Conservation (phyloP, 2,113 vertebrate genomes). For the Corvus hawaiiensis region DNA sequence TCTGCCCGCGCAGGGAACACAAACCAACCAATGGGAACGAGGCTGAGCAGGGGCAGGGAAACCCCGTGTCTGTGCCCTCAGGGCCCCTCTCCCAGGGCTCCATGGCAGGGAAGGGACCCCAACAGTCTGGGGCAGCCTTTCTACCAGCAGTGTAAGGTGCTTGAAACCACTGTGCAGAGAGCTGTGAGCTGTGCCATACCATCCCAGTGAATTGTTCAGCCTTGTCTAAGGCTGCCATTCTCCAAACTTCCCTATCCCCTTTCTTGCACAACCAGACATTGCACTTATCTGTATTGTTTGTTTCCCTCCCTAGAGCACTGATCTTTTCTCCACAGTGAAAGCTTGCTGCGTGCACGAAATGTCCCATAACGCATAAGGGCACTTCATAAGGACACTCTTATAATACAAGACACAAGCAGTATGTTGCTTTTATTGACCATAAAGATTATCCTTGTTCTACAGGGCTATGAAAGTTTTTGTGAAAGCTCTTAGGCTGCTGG, state of each 20-base stretch:
- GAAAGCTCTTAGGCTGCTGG: neutral
- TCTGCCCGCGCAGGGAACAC: no score
- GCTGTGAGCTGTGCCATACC: neutral
- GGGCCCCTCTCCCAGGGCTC: no score
- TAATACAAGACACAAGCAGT: neutral
- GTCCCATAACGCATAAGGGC: fast-evolving
- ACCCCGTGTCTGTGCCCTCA: no score
- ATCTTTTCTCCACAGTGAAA: neutral
- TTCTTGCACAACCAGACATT: neutral
- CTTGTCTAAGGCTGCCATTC: neutral
- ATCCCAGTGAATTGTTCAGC: neutral
- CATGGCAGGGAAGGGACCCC: no score
- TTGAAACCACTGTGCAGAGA: neutral
- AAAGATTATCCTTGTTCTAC: neutral
- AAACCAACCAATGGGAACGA: no score
- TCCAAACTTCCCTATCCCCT: neutral
- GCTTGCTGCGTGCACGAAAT: neutral
- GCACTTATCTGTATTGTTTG: neutral
- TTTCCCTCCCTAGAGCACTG: neutral
- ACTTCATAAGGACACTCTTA: neutral
- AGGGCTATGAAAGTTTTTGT: neutral
- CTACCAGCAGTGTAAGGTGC: neutral
- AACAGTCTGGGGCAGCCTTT: neutral
- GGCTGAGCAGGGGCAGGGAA: no score
- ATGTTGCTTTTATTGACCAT: neutral